Conservation (phyloP, 2,888 invertebrate species). For the Ormyrus nitidulus region DNA sequence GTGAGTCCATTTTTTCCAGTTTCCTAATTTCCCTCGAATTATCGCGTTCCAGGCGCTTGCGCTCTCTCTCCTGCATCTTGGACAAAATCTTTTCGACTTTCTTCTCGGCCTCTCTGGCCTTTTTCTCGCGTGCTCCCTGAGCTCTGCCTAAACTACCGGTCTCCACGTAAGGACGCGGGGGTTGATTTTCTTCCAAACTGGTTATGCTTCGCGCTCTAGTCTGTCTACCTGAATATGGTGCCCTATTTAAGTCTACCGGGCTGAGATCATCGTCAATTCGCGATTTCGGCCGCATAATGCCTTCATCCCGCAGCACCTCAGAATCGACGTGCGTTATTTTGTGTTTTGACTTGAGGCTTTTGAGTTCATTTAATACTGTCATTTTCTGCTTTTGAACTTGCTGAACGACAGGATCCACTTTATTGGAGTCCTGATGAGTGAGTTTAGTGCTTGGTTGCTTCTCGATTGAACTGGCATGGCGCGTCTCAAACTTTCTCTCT, state of each 20-base stretch:
- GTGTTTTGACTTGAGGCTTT: slow-evolving; percentile 69
- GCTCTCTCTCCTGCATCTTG: slow-evolving; percentile 67
- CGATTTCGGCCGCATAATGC: slow-evolving; percentile 73
- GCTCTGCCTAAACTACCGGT: slow-evolving; percentile 72
- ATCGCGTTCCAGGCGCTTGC: slow-evolving; percentile 67
- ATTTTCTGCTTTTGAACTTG: slow-evolving; percentile 71
- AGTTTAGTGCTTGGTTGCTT: slow-evolving; percentile 59
- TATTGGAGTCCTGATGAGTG: slow-evolving; percentile 66
- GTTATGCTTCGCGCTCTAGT: slow-evolving; percentile 69
- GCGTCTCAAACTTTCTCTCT: slow-evolving; percentile 69
- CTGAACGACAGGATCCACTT: slow-evolving; percentile 69
- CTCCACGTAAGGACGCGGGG: slow-evolving; percentile 65
- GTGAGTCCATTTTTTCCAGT: slow-evolving; percentile 63
- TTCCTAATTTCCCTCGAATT: slow-evolving; percentile 66
- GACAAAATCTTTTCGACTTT: slow-evolving; percentile 63
- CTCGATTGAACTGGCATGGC: slow-evolving; percentile 66
- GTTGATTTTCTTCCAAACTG: slow-evolving; percentile 67
- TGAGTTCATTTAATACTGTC: slow-evolving; percentile 71
- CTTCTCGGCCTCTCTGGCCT: slow-evolving; percentile 62
- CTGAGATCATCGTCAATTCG: slow-evolving; percentile 72
- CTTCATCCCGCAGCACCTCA: slow-evolving; percentile 72
- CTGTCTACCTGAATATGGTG: slow-evolving; percentile 60
- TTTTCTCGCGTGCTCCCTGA: slow-evolving; percentile 65
- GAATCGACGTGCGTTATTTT: slow-evolving; percentile 74
- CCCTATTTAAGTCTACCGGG: slow-evolving; percentile 64